Base-by-base conservation (phyloP, 2,888 invertebrate species). In the Coremacera marginata region DNA sequence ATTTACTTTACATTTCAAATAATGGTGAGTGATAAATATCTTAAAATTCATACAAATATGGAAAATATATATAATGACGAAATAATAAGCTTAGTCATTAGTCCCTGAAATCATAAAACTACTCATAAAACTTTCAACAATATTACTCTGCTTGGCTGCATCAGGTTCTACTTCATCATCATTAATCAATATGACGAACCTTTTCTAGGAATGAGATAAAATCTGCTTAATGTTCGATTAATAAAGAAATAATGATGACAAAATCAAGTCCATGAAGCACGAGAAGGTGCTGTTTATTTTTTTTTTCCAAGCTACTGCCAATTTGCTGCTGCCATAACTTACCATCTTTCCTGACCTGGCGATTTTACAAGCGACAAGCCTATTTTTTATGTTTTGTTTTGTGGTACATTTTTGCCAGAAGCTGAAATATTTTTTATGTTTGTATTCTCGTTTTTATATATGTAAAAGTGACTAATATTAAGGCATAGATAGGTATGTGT, bases 191-290 rank as follows among this genome's bases (percentile, higher is more conserved):
- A 16, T 37, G 70, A 25, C 25, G 25, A 62, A 37, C 75, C 75
- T 49, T 25, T 44, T 52, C 7, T 34, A 25, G 63, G 14, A 27
- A 51, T 31, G 22, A 70, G 76, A 76, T 76, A 51, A 76, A 76
- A 76, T 70, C 76, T 34, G 67, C 51, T 55, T 52, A 67, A 76
- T 34, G 52, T 63, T 37, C 63, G 27, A 49, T 55, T 55, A 76
- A 76, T 63, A 63, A 76, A 63, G 75, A 31, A 62, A 52, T 60
- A 70, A 76, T 63, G 52, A 74, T 65, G 74, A 74, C 65, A 51
- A 63, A 63, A 73, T 44, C 63, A n/a, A 49, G 62, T 22, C 19
- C n/a, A 16, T 25, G 60, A 44, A 14, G 44, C 2, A n/a, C 51
- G 27, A 51, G 7, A 5, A 31, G 52, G 19, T 2, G 14, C 8